Evolutionary conservation across 1,140 invertebrate genomes (phyloP), one percentile per base, ranked within the genome.

Genomic region (Neocloeon triangulifer): DNA sequence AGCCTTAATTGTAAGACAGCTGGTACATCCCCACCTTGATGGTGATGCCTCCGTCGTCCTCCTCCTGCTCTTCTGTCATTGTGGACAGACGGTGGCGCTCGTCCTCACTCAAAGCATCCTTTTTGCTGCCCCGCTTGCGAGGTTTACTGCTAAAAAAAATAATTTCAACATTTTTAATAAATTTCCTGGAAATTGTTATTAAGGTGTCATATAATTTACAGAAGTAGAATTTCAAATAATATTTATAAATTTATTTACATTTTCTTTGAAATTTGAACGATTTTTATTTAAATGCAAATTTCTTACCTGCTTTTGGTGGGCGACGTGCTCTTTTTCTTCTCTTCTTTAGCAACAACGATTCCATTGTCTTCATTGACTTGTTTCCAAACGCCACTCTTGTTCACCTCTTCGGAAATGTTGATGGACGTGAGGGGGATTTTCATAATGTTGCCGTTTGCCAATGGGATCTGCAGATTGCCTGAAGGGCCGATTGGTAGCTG

Each of bases 351-450:
- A 17, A 33, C 35, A 12, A 29, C 12, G 30, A 25, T 13, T 36
- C 34, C 19, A 37, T 68, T 69, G 31, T 47, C 53, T 37, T 63
- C 59, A 42, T 85, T 85, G 10, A 94, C 80, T 50, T 86, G 81
- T 46, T 88, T 79, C 88, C 88, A 95, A 43, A 92, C 79, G 15
- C 78, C 79, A 17, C 76, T 84, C 49, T 85, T 84, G 46, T 86
- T 81, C 13, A 94, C 73, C 53, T 92, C 86, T 51, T 91, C 84
- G 13, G 79, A 77, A 45, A 92, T 88, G 56, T 91, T 92, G 39
- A 89, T 81, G 10, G 75, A 73, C 19, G 72, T 63, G 37, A 85
- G 51, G 4, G 84, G 82, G 43, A 86, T 88, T 50, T 86, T 86
- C 70, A 89, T 80, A 27, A 88, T 72, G 48, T 82, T 85, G 16